Conservation (phyloP, 2,797 vertebrate species). For the Lepidocolaptes lacrymiger region DNA sequence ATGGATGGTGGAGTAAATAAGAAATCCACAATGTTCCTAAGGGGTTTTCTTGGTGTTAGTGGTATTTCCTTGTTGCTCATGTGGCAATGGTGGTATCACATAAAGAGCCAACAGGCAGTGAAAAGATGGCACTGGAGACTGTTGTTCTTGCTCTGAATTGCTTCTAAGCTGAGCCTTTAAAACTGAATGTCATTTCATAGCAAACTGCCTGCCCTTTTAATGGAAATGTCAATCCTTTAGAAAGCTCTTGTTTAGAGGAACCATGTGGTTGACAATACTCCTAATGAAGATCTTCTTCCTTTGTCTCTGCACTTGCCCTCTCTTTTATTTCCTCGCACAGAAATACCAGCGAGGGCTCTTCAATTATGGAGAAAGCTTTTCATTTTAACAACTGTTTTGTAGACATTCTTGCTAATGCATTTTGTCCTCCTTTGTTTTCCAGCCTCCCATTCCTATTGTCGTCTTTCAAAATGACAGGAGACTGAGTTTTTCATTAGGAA, state of each 20-base stretch:
- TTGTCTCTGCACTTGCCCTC: slow-evolving; percentile 51
- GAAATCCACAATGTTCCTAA: background rate
- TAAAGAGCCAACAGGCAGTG: background rate
- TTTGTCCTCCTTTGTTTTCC: slow-evolving; percentile 55
- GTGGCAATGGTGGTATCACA: background rate
- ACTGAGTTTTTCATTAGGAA: slow-evolving; percentile 63
- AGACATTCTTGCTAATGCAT: slow-evolving; percentile 40
- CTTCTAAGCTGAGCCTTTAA: slow-evolving; percentile 31
- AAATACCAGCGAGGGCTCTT: slow-evolving; percentile 46
- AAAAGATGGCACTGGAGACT: background rate
- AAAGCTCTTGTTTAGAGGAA: slow-evolving; percentile 34
- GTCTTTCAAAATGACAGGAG: slow-evolving; percentile 59
- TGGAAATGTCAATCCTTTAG: slow-evolving; percentile 53
- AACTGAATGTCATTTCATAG: slow-evolving; percentile 26
- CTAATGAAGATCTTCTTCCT: slow-evolving; percentile 64
- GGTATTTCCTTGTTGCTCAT: background rate
- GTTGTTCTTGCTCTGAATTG: slow-evolving; percentile 16
- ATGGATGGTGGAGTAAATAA: background rate
- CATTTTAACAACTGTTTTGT: slow-evolving; percentile 64
- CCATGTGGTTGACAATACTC: slow-evolving; percentile 36
- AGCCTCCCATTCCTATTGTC: slow-evolving; percentile 29
- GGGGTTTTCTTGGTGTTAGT: background rate
- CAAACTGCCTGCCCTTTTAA: slow-evolving; percentile 52
- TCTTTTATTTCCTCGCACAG: slow-evolving; percentile 14
- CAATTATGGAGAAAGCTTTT: slow-evolving; percentile 60